Percentiles rank a stretch among this genome's conserved stretches.
These are phyloP conservation scores for Drosophila testacea DNA, from an alignment of 2,888 invertebrate species.

Conservation along the genomic window DNA sequence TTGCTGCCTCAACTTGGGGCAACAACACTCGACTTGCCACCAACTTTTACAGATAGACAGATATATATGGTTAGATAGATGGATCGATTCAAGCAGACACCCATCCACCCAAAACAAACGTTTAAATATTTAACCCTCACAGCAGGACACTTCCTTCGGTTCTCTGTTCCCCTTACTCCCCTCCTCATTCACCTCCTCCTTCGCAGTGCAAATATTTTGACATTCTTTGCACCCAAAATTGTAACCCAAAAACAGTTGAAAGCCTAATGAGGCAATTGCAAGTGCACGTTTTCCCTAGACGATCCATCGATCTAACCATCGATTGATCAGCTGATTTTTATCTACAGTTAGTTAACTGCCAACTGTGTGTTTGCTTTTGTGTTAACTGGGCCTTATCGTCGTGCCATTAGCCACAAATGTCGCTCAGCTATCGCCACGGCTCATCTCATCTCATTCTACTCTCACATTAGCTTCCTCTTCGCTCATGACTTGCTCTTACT, in stretches of 20 bases:
- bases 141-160: conserved; percentile 5
- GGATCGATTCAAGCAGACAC: not conserved
- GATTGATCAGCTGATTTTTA: conserved; percentile 48
- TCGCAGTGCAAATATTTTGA: conserved; percentile 49
- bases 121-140: conserved; percentile 18
- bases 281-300: conserved; percentile 29
- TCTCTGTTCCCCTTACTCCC: not conserved
- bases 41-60: not conserved
- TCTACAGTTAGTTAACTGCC: conserved; percentile 27
- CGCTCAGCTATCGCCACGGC: conserved; percentile 26
- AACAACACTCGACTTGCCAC: conserved; percentile 9
- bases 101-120: not conserved
- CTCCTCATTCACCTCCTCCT: not conserved
- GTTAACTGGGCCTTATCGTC: conserved; percentile 43
- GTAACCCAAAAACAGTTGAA: conserved; percentile 9
- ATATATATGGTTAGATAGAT: not conserved
- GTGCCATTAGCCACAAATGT: conserved; percentile 55
- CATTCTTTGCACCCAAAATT: conserved; percentile 39
- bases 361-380: conserved; percentile 16
- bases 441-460: conserved; percentile 12
- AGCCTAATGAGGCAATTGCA: conserved; percentile 46
- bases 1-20: conserved; percentile 32
- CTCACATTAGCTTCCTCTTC: not conserved
- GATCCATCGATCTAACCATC: conserved; percentile 11
- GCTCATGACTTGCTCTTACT: not conserved